Evolutionary conservation across 2,113 vertebrate species (phyloP).

Genomic region (Chunga burmeisteri): DNA sequence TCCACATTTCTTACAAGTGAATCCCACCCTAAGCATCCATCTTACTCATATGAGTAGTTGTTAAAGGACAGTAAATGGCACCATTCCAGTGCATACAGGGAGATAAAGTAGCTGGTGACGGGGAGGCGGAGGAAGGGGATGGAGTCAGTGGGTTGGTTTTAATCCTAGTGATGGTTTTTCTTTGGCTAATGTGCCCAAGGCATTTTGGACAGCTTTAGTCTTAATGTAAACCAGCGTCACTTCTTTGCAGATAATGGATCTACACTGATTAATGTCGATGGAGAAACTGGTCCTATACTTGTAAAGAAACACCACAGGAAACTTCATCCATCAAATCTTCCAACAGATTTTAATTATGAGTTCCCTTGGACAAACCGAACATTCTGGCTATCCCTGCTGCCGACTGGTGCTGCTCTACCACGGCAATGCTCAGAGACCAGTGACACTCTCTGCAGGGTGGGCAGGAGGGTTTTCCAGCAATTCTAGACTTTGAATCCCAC

Average conservation of each 20-base stretch:
- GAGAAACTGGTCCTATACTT: background rate
- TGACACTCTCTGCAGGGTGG: background rate
- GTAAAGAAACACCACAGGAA: background rate
- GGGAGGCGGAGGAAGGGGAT: background rate
- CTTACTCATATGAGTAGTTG: too few species aligned
- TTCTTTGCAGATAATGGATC: background rate
- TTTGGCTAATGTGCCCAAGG: background rate
- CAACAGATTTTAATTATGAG: background rate
- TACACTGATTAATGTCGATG: background rate
- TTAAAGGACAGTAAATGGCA: too few species aligned
- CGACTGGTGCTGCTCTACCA: too few species aligned
- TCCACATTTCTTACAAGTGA: background rate
- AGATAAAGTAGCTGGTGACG: background rate
- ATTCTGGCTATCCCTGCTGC: background rate
- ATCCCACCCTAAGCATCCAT: background rate
- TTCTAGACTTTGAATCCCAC: background rate
- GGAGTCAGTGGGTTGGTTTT: background rate
- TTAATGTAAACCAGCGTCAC: background rate
- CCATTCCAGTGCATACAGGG: accelerated
- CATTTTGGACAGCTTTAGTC: background rate
- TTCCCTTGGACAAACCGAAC: background rate
- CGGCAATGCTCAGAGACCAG: background rate
- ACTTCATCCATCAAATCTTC: background rate
- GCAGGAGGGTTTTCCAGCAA: background rate
- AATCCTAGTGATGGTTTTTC: background rate